Evolutionary conservation across 2,888 invertebrate species (phyloP), one percentile per base, ranked within the genome.

Genomic region (Augochlorella aurata): DNA sequence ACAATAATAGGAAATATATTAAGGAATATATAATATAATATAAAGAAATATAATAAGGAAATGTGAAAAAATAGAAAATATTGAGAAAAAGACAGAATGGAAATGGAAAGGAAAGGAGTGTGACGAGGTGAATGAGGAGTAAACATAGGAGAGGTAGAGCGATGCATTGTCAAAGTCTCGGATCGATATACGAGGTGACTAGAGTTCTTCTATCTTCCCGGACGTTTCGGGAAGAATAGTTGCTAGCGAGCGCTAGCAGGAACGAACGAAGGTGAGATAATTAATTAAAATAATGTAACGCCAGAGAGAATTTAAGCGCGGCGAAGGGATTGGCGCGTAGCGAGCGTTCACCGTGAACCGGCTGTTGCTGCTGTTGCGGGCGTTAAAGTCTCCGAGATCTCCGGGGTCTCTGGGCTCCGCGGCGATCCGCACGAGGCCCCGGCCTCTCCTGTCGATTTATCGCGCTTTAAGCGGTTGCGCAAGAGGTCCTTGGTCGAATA

Each of bases 311-410:
- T 18, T 38, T 18, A 29, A 63, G 16, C 7, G 18, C 38, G 29
- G 63, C 63, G 29, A 38, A 29, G 63, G 63, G 29, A 63, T 38
- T 21, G 5, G 16, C 49, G 61, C n/a, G 18, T 24, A 44, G 29
- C 47, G 65, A 66, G 24, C 24, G 45, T 82, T 79, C 84, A 81
- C 85, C 81, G 83, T 78, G 83, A 85, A 82, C 81, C 85, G 85
- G 67, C 47, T 75, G 68, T 69, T 63, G 58, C 85, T 84, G 69
- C 47, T 75, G 68, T 69, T 63, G 58, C 85, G 76, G 82, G 86
- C 88, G 85, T 87, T 88, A 70, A 87, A 88, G 88, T 87, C 88
- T 78, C 85, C 84, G 80, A 77, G 82, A 67, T 74, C 83, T 75
- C 85, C 65, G 50, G 77, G 82, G 65, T 74, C 83, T 75, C 85